Evolutionary conservation across 2,113 vertebrate species (phyloP), one percentile per base, ranked within the genome.

Genomic region (Dinomys branickii): DNA sequence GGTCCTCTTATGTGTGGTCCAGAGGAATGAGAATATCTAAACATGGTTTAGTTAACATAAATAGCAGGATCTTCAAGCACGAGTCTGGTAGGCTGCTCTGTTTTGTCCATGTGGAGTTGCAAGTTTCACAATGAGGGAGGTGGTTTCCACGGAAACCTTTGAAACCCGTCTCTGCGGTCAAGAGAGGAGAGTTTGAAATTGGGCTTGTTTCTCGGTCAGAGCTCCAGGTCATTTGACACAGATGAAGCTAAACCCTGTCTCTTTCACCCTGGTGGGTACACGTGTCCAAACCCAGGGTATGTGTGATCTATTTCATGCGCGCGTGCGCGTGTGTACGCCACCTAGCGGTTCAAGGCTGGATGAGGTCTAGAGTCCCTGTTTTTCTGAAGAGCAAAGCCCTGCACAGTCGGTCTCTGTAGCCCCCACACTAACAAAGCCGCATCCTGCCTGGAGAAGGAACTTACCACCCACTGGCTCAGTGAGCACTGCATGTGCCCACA

Each of bases 401-500:
- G 22, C 22, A 10, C 22, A 22, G 11, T 2, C 26, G 58, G 4
- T 28, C 59, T 65, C 56, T 16, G 24, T 8, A 35, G 9, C 30
- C 20, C 44, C 0, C 73, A 28, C 7, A 35, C 26, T 2, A 10
- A 50, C 38, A 2, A 73, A n/a, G 35, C 5, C 19, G 38, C 1
- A 3, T 61, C 50, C 24, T 35, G 7, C 69, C 38, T 5, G 56
- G 50, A 77, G 41, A 33, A 88, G 61, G 9, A 0, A 0, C 12
- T 41, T 30, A 0, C 1, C 0, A 10, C 3, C 1, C 1, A 0
- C 26, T 2, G 33, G 12, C 52, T 59, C 0, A 44, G 0, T 3
- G 54, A 50, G 11, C 38, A 5, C 2, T 3, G 33, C 5, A 5
- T 5, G 47, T 38, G 11, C 5, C 8, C 22, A 4, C 0, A 4